Evolutionary conservation across 2,797 vertebrate genomes (phyloP).

Genomic region (Dermochelys coriacea): DNA sequence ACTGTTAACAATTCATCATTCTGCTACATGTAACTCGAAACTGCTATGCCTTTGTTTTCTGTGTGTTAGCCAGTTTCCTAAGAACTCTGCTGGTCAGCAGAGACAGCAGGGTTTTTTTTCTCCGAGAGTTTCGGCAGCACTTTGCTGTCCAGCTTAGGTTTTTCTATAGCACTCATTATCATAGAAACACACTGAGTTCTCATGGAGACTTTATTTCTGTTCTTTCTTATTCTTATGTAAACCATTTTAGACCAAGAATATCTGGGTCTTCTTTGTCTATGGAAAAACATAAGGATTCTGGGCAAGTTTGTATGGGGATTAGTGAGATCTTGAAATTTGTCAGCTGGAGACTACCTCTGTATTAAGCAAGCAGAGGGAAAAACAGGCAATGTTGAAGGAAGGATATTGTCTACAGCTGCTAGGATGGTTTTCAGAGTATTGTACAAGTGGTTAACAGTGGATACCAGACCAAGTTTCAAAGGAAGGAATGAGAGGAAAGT

Average conservation of each 20-base stretch:
- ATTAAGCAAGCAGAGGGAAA: slow-evolving; percentile 7
- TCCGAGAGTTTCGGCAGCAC: slow-evolving; percentile 6
- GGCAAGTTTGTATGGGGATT: neutral
- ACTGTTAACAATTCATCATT: slow-evolving; percentile 9
- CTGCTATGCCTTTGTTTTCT: slow-evolving; percentile 20
- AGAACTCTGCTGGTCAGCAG: slow-evolving; percentile 42
- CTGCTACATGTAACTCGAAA: neutral
- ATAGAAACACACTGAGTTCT: neutral
- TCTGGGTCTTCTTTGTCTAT: neutral
- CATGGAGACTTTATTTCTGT: slow-evolving; percentile 14
- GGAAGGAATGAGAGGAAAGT: neutral
- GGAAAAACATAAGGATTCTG: neutral
- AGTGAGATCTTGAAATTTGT: slow-evolving; percentile 3
- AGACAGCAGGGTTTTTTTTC: slow-evolving; percentile 30
- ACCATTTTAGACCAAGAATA: neutral
- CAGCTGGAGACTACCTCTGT: slow-evolving; percentile 8
- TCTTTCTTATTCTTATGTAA: neutral
- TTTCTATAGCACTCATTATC: neutral
- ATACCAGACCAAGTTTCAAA: neutral
- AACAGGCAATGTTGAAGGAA: neutral
- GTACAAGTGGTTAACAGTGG: slow-evolving; percentile 16
- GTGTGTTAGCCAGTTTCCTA: neutral
- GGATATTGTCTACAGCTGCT: slow-evolving; percentile 11
- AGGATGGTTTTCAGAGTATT: neutral
- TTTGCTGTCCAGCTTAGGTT: neutral